These are phyloP conservation scores for Marcusenius ussheri DNA, from an alignment of 2,113 vertebrate species.

Conservation along the genomic window DNA sequence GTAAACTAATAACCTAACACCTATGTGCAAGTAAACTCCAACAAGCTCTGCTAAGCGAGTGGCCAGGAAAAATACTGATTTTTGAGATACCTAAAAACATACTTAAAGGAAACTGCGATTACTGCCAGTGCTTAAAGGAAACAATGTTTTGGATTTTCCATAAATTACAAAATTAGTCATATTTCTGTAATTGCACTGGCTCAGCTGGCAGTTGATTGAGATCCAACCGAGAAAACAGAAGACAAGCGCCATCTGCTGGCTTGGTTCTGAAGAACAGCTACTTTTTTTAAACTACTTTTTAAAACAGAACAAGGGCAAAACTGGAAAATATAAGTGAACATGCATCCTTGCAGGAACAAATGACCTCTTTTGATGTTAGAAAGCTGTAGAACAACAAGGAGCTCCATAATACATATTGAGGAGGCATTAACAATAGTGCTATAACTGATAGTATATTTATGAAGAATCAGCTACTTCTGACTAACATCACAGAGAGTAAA, in stretches of 20 bases:
- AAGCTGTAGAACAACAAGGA: not conserved
- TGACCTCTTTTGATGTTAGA: not conserved
- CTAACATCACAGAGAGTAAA: not conserved
- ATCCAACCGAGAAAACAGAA: constrained; percentile 8
- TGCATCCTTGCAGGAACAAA: not conserved
- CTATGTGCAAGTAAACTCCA: not conserved
- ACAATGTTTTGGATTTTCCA: not conserved
- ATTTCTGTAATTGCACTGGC: not conserved
- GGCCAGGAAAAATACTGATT: not conserved
- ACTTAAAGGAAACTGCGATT: not conserved
- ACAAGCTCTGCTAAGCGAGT: not conserved
- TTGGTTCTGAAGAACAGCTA: not conserved
- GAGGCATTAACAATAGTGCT: not conserved
- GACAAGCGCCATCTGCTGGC: constrained; percentile 48
- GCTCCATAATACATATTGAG: not conserved
- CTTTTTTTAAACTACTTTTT: not conserved
- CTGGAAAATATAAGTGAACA: not conserved
- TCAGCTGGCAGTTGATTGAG: not conserved
- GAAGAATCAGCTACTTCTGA: not conserved
- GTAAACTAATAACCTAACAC: not conserved
- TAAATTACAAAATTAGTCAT: constrained; percentile 1
- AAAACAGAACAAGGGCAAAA: not conserved
- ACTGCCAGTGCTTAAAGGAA: not conserved
- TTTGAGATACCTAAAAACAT: not conserved
- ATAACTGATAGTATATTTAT: not conserved